A percentile compares a stretch with the other conserved stretches of the same genome.
Conservation (phyloP, 1,140 invertebrate species). For the Drosophila burlai region DNA sequence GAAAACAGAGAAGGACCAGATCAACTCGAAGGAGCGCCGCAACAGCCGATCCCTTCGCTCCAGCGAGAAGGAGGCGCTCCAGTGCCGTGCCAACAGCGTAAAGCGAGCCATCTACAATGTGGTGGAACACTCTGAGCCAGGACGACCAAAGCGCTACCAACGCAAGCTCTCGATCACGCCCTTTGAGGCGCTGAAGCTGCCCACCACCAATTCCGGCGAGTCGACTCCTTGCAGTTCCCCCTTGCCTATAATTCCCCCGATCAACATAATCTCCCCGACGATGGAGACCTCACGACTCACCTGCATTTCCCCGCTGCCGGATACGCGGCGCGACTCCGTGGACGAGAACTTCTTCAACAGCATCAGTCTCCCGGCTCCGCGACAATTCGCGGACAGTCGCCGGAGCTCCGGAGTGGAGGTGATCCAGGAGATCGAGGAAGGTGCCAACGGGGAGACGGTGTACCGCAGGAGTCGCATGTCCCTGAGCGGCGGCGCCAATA, state of each 20-base stretch:
- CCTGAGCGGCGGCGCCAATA: conserved; percentile 74
- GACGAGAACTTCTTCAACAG: conserved; percentile 86
- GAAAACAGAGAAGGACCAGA: conserved; percentile 83
- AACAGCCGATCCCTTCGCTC: conserved; percentile 75
- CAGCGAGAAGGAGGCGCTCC: conserved; percentile 86
- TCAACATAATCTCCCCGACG: conserved; percentile 84
- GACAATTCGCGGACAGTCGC: conserved; percentile 91
- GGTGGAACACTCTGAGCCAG: conserved; percentile 91
- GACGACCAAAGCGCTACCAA: conserved; percentile 87
- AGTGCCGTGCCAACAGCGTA: conserved; percentile 91
- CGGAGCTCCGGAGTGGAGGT: conserved; percentile 88
- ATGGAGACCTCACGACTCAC: conserved; percentile 85
- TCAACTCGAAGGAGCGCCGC: conserved; percentile 79
- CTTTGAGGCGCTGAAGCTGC: conserved; percentile 74
- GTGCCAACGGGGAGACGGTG: conserved; percentile 63
- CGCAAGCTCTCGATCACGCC: conserved; percentile 81
- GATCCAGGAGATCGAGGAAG: conserved; percentile 82
- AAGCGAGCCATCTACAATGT: conserved; percentile 94
- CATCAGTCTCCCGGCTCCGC: conserved; percentile 88
- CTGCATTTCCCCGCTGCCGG: conserved; percentile 89
- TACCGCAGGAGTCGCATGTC: conserved; percentile 74
- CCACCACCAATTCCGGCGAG: conserved; percentile 85
- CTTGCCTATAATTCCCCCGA: conserved; percentile 86
- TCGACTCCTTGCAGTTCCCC: conserved; percentile 88
- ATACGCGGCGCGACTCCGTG: conserved; percentile 88